Evolutionary conservation across 1,140 invertebrate species (phyloP).

Genomic region (Arion vulgaris): DNA sequence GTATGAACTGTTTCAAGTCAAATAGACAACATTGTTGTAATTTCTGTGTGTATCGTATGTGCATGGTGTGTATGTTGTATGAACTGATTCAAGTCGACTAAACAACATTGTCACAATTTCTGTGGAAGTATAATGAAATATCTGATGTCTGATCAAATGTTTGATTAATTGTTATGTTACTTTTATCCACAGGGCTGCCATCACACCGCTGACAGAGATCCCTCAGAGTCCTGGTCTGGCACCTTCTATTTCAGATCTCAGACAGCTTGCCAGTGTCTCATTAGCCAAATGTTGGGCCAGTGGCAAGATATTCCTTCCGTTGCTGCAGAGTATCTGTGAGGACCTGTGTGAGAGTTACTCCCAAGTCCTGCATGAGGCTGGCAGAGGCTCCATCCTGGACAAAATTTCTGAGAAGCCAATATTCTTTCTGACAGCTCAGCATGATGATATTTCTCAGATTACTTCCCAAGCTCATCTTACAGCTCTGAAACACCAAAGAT

Average conservation of each 20-base stretch:
- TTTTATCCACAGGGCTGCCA: constrained; percentile 21
- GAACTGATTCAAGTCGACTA: too few relatives aligned
- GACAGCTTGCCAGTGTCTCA: constrained; percentile 6
- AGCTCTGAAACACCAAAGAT: background rate
- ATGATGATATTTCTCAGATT: constrained; percentile 75
- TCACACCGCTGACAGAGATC: constrained; percentile 1
- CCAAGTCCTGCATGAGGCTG: constrained; percentile 77
- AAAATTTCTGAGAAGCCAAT: constrained; percentile 77
- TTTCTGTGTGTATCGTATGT: too few relatives aligned
- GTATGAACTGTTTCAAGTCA: too few relatives aligned
- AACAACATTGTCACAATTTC: too few relatives aligned
- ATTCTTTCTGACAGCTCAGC: constrained; percentile 79
- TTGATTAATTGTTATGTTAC: too few relatives aligned
- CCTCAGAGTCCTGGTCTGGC: background rate
- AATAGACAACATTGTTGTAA: too few relatives aligned
- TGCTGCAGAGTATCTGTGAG: constrained; percentile 74
- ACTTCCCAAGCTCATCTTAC: constrained; percentile 1
- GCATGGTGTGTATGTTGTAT: too few relatives aligned
- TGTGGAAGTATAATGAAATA: too few relatives aligned
- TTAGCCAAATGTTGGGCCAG: constrained; percentile 33
- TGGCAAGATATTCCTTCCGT: constrained; percentile 37
- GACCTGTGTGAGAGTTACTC: constrained; percentile 79
- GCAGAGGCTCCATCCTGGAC: constrained; percentile 76
- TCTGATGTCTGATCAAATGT: too few relatives aligned
- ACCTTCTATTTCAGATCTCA: constrained; percentile 15